Base-by-base conservation (phyloP, 2,797 vertebrate species). In the Poecilia picta region DNA sequence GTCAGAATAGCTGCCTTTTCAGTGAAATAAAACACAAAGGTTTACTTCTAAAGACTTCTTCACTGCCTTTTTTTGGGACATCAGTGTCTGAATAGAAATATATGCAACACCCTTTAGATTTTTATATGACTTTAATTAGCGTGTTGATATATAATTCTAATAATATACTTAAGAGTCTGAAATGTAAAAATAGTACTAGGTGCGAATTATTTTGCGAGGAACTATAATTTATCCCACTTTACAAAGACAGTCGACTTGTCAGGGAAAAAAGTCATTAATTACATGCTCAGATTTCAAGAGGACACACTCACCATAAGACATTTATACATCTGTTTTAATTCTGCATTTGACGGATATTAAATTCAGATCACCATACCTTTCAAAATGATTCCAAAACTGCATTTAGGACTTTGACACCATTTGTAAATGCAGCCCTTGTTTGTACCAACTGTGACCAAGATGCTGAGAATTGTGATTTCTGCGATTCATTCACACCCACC, bases 381-480 rank as follows among this genome's bases (percentile, higher is more conserved):
- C 1, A 1, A 46, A 23, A 53, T 18, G 49, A 59, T 72, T 55
- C 45, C 11, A 12, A 73, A 79, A 75, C 16, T 23, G n/a, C 46
- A 57, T 15, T 46, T 23, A 45, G 77, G 74, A 75, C 39, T 77
- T 79, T 36, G 15, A 53, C 16, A 66, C 46, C 76, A 59, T 41
- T 77, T 74, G 39, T 66, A 8, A 72, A 76, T 72, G 41, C 20
- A 53, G 25, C 18, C 8, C 25, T 33, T 20, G 41, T 57, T 43
- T 74, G 75, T 49, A 59, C 8, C 15, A 46, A 46, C 23, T 5
- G 49, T 1, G 1, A 83, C 66, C 15, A 73, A 72, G 62, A 81
- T 72, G n/a, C 41, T 76, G 64, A 71, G 76, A 55, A 76, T 71
- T 6, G 4, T 53, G 43, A 81, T 81, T 33, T 84, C 71, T 76